Conservation (phyloP, 2,113 vertebrate species). For the Mus pahari region DNA sequence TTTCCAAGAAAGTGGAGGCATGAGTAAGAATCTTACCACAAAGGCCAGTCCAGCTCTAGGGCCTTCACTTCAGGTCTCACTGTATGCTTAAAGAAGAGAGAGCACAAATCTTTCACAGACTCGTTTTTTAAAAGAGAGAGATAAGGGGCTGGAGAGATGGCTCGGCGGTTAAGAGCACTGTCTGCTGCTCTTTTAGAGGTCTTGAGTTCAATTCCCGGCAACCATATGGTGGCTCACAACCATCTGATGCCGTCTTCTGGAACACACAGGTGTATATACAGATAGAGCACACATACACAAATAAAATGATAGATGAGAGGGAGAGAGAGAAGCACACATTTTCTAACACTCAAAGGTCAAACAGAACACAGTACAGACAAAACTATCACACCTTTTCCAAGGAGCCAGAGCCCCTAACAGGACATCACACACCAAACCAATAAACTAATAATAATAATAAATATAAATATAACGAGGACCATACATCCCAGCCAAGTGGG, state of each 20-base stretch:
- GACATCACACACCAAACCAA: not conserved
- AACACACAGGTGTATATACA: too few species aligned
- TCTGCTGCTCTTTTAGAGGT: too few species aligned
- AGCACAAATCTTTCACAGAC: too few species aligned
- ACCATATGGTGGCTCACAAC: too few species aligned
- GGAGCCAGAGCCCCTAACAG: not conserved
- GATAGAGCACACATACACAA: too few species aligned
- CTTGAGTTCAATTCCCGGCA: too few species aligned
- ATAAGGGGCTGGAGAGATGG: not conserved
- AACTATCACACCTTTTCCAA: not conserved
- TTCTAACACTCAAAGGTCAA: not conserved
- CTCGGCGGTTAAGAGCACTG: too few species aligned
- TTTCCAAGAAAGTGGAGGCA: not conserved
- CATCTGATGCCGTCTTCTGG: too few species aligned
- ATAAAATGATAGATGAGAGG: too few species aligned
- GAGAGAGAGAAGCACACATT: not conserved
- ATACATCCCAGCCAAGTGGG: not conserved
- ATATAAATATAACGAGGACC: too few species aligned
- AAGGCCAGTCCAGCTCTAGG: not conserved
- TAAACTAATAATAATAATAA: too few species aligned
- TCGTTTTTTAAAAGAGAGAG: not conserved
- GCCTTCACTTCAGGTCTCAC: too few species aligned
- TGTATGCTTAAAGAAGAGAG: not conserved
- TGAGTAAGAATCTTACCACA: not conserved
- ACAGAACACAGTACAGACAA: not conserved